A percentile compares a stretch with the other conserved stretches of the same genome.
Conservation (phyloP, 1,140 invertebrate genomes). For the Papilio machaon region DNA sequence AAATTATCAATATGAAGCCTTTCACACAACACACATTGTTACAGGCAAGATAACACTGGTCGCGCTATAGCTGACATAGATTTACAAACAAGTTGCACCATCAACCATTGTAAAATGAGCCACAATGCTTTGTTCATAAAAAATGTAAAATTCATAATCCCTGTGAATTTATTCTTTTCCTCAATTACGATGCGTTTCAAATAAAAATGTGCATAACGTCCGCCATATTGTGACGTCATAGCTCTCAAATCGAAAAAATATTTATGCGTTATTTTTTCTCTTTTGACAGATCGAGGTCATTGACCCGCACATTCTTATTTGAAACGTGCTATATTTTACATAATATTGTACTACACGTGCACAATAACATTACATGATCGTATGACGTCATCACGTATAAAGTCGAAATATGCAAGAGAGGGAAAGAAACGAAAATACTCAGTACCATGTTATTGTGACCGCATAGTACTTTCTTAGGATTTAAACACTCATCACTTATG, state of each 20-base stretch:
- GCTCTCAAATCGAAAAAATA: neutral
- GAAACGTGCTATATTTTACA: neutral
- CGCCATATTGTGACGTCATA: neutral
- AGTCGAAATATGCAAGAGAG: neutral
- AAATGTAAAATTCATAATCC: neutral
- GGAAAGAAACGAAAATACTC: neutral
- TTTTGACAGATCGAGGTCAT: neutral
- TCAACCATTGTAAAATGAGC: slow-evolving; percentile 8
- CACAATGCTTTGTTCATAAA: neutral
- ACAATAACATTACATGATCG: neutral
- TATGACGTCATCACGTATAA: neutral
- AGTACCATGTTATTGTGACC: neutral
- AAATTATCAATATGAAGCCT: neutral
- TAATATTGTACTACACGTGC: neutral
- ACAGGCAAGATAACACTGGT: slow-evolving; percentile 48
- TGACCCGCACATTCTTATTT: neutral
- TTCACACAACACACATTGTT: neutral
- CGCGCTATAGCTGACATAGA: slow-evolving; percentile 46
- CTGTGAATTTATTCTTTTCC: neutral
- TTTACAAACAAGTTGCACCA: slow-evolving; percentile 7
- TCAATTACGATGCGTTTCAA: neutral
- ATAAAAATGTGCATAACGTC: neutral
- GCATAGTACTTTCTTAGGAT: neutral
- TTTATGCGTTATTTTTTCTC: too few relatives aligned
- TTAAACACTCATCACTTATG: neutral